Base-by-base conservation (phyloP, 2,113 vertebrate species). In the Aptenodytes forsteri region DNA sequence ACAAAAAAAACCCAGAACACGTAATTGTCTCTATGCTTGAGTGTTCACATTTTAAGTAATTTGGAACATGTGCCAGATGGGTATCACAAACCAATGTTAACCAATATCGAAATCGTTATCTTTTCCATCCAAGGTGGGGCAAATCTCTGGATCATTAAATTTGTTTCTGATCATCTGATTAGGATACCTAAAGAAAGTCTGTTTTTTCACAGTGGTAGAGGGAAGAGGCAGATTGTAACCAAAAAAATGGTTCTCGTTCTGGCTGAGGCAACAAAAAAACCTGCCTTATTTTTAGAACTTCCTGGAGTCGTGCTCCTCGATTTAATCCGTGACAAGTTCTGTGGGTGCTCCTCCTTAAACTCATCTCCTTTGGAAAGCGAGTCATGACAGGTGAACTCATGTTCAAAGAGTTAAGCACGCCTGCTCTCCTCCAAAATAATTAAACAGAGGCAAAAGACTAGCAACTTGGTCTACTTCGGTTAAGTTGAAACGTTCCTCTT, bases 1-100 rank as follows among this genome's bases (percentile, higher is more conserved):
- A 29, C 1, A 19, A 61, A 83, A 79, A 42, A 40, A 8, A 0
- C 2, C 17, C 6, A 7, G 23, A 77, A 47, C 12, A 22, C 10
- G 29, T 50, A 50, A 15, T 40, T 70, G 22, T 66, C 30, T 82
- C 30, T 44, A 5, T 66, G 40, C 20, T 21, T 47, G 34, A 62
- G 20, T 38, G 34, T 81, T 81, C 27, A n/a, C 13, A 19, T 65
- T 89, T 65, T 32, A 23, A 30, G 40, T 78, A 29, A 62, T 78
- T 77, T 62, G 52, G 42, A 77, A 72, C 1, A 7, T 44, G n/a
- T 61, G 58, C 70, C 40, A 56, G 40, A 34, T 77, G 22, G 7
- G 29, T 62, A 77, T 82, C 58, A 55, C 30, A 77, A 71, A 66
- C 13, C 62, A 62, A 71, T 49, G 16, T 61, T 59, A 92, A 66